Percentiles rank a stretch among this genome's conserved stretches.
phyloP scores from a whole-genome alignment of 2,888 invertebrate genomes.

The Germaria angustata region DNA sequence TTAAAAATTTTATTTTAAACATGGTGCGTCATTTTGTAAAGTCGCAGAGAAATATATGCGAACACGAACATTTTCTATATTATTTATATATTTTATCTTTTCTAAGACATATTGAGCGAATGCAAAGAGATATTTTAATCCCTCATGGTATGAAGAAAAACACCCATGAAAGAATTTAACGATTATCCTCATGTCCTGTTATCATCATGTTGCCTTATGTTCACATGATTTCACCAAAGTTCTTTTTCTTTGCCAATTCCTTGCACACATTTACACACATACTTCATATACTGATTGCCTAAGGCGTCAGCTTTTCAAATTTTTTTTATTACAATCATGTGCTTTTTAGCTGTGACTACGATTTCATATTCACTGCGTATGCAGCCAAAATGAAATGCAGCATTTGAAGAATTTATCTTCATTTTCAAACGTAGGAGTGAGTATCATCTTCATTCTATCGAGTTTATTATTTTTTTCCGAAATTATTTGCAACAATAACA shows the following conservation, averaged over 20 bases:
- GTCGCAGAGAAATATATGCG: too few relatives aligned
- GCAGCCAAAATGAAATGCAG: conserved; percentile 30
- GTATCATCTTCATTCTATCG: neutral
- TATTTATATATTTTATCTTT: too few relatives aligned
- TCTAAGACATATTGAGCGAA: too few relatives aligned
- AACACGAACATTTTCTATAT: too few relatives aligned
- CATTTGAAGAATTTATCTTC: conserved; percentile 31
- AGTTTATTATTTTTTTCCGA: neutral
- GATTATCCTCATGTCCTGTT: conserved; percentile 27
- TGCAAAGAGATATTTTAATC: neutral
- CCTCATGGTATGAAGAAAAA: neutral
- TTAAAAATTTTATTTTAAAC: too few relatives aligned
- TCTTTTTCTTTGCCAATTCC: neutral
- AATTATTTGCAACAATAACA: neutral
- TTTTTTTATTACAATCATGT: neutral
- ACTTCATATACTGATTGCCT: neutral
- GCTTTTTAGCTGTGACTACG: conserved; percentile 5
- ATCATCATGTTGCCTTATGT: conserved; percentile 12
- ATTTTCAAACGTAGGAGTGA: conserved; percentile 13
- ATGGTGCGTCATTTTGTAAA: too few relatives aligned
- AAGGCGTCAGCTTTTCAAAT: neutral
- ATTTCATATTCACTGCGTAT: neutral
- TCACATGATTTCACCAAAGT: conserved; percentile 25
- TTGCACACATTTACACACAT: neutral
- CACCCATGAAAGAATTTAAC: conserved; percentile 1